A percentile compares a stretch with the other conserved stretches of the same genome.
Evolutionary conservation across 2,797 vertebrate species (phyloP).

Genomic region (Oceanodroma leucorhoa): DNA sequence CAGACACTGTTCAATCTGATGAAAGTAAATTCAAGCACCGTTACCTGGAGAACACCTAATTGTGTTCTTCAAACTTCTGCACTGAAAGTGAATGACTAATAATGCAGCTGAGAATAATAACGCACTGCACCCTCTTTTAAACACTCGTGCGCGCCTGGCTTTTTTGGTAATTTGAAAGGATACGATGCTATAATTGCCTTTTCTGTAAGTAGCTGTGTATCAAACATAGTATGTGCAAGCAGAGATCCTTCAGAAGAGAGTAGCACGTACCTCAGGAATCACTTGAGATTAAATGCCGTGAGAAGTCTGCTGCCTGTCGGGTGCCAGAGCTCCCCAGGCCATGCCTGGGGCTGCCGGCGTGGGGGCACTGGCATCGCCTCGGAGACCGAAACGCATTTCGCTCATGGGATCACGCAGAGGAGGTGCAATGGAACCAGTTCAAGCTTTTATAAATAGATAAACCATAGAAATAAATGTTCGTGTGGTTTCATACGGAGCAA

Average conservation of each 20-base stretch:
- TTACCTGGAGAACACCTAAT: not conserved
- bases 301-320: not conserved
- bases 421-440: not conserved
- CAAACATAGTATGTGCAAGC: not conserved
- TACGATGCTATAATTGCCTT: not conserved
- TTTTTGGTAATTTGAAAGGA: not conserved
- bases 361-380: fast-evolving
- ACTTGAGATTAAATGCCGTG: not conserved
- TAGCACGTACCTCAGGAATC: not conserved
- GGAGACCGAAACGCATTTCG: fast-evolving
- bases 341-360: fast-evolving
- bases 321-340: not conserved
- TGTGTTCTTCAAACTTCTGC: not conserved
- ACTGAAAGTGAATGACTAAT: not conserved
- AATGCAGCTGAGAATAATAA: fast-evolving
- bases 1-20: not conserved
- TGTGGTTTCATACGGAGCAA: not conserved
- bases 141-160: not conserved
- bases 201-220: not conserved
- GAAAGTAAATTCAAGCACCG: not conserved
- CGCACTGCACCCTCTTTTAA: not conserved
- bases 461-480: not conserved
- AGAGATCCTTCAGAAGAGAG: not conserved
- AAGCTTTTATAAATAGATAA: not conserved
- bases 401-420: not conserved